phyloP scores from a whole-genome alignment of 2,888 invertebrate species.

The Lobophora halterata region DNA sequence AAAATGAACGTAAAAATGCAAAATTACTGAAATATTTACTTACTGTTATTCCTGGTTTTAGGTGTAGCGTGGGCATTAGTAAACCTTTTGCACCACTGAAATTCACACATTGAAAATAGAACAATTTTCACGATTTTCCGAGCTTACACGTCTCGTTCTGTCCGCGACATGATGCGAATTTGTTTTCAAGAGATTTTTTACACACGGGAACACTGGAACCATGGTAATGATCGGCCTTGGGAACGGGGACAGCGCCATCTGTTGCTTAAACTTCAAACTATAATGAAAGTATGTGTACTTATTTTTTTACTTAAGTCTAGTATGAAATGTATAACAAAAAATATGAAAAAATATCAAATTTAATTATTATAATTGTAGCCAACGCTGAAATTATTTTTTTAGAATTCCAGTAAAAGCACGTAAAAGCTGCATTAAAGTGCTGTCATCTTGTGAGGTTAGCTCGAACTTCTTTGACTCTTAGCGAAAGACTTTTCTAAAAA shows the following conservation, averaged over 20 bases:
- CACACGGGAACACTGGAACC: slow-evolving; percentile 22
- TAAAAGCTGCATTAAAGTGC: neutral
- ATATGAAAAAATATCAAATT: too few relatives aligned
- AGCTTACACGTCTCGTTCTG: slow-evolving; percentile 63
- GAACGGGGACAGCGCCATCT: slow-evolving; percentile 45
- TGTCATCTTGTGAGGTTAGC: slow-evolving; percentile 34
- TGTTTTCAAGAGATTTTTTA: slow-evolving; percentile 57
- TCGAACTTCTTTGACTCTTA: slow-evolving; percentile 19
- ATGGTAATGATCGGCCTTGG: slow-evolving; percentile 57
- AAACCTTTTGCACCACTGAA: slow-evolving; percentile 49
- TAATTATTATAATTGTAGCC: too few relatives aligned
- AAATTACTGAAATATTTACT: slow-evolving; percentile 35
- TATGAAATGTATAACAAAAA: too few relatives aligned
- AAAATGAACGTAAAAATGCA: slow-evolving; percentile 5
- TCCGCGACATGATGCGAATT: slow-evolving; percentile 62
- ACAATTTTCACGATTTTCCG: slow-evolving; percentile 46
- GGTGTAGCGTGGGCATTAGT: slow-evolving; percentile 74
- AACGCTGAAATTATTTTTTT: too few relatives aligned
- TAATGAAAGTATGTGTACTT: neutral
- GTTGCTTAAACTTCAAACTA: slow-evolving; percentile 16
- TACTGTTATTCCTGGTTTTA: slow-evolving; percentile 77
- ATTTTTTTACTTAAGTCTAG: too few relatives aligned
- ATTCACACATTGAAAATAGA: slow-evolving; percentile 48
- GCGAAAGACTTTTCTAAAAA: slow-evolving; percentile 27
- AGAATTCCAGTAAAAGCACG: too few relatives aligned